A percentile compares a stretch with the other conserved stretches of the same genome.
phyloP scores from a whole-genome alignment of 2,888 invertebrate genomes.

The Polydrusus cervinus region DNA sequence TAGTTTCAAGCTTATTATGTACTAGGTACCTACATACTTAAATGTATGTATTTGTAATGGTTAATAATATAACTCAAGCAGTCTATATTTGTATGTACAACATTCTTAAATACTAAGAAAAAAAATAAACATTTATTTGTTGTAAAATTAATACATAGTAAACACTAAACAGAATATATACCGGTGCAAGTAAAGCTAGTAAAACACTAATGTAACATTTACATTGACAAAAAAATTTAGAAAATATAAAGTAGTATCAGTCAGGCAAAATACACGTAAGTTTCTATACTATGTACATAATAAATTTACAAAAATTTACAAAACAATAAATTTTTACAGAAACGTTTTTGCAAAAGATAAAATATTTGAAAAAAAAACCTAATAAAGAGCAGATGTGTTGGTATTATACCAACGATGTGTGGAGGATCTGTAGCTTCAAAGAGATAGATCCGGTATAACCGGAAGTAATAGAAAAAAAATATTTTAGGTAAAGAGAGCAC shows the following conservation, averaged over 20 bases:
- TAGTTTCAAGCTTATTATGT: conserved; percentile 26
- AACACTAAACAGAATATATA: conserved; percentile 11
- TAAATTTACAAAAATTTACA: conserved; percentile 63
- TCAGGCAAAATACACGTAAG: conserved; percentile 61
- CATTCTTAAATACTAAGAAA: conserved; percentile 24
- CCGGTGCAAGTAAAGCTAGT: conserved; percentile 18
- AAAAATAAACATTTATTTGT: conserved; percentile 25
- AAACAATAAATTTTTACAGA: conserved; percentile 50
- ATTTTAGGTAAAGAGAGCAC: no score
- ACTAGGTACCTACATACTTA: conserved; percentile 17
- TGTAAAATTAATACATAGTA: conserved; percentile 17
- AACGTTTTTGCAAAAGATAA: conserved; percentile 34
- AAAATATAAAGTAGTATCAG: conserved; percentile 56
- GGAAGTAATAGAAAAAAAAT: no score
- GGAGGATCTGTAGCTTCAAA: no score
- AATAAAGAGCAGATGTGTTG: no score
- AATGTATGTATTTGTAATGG: conserved; percentile 27
- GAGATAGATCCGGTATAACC: no score
- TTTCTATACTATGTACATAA: conserved; percentile 64
- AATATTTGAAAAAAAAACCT: background rate
- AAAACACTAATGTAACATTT: conserved; percentile 33
- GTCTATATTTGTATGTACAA: conserved; percentile 50
- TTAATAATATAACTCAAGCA: conserved; percentile 41
- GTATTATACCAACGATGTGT: no score
- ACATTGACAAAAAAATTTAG: conserved; percentile 34